Evolutionary conservation across 1,140 invertebrate species (phyloP).

Genomic region (Eriocheir sinensis): DNA sequence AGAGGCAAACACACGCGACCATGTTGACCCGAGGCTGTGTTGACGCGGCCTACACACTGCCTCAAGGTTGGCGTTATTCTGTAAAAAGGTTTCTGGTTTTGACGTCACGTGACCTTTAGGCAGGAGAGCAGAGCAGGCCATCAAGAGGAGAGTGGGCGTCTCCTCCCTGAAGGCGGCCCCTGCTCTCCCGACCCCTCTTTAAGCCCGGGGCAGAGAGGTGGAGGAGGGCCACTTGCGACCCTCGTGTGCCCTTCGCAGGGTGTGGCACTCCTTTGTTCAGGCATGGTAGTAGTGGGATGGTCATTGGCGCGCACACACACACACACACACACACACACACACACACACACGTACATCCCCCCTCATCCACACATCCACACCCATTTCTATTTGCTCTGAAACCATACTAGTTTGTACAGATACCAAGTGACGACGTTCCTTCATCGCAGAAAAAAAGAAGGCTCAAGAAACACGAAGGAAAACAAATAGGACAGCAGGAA

Average conservation of each 20-base stretch:
- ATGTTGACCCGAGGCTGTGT: neutral
- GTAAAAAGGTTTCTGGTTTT: neutral
- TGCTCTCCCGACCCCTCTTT: neutral
- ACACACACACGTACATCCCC: neutral
- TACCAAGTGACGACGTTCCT: too few relatives aligned
- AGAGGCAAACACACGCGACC: neutral
- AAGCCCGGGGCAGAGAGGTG: too few relatives aligned
- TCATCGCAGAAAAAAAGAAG: too few relatives aligned
- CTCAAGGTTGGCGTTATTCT: neutral
- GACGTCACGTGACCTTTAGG: neutral
- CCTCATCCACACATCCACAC: neutral
- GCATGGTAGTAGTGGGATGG: neutral
- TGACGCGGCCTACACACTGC: neutral
- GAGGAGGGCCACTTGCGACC: neutral
- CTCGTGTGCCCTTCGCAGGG: neutral
- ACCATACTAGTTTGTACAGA: too few relatives aligned
- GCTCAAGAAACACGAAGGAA: too few relatives aligned
- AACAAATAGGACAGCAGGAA: too few relatives aligned
- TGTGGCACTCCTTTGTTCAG: neutral
- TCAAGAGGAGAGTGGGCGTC: neutral
- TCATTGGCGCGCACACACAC: neutral
- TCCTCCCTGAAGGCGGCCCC: neutral
- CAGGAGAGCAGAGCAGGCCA: neutral
- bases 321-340: slow-evolving; percentile 22
- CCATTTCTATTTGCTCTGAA: too few relatives aligned